A percentile compares a stretch with the other conserved stretches of the same genome.
Conservation (phyloP, 2,797 vertebrate genomes). For the Halcyon smyrnensis region DNA sequence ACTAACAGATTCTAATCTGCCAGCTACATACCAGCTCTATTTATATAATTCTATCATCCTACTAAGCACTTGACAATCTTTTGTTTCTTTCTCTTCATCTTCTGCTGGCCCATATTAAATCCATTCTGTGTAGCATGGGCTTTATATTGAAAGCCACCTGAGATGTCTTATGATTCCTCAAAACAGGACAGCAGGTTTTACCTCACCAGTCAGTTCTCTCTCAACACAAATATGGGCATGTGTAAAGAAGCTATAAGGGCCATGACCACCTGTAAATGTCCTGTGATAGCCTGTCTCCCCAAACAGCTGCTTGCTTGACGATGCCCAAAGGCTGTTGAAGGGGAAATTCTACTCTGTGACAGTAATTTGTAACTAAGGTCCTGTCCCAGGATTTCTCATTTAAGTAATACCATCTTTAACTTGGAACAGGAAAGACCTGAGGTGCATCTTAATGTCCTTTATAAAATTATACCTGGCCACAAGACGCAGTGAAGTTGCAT, state of each 20-base stretch:
- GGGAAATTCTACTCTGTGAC: background rate
- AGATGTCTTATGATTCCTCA: background rate
- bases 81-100: background rate
- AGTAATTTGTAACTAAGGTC: background rate
- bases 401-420: background rate
- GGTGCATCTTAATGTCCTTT: too few species aligned
- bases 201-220: background rate
- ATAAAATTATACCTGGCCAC: background rate
- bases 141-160: background rate
- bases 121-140: background rate
- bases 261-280: background rate
- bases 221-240: background rate
- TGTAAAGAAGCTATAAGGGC: background rate
- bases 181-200: background rate
- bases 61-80: background rate
- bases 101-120: background rate
- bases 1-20: background rate
- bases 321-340: background rate
- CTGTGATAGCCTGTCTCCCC: background rate
- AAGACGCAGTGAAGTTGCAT: rapidly evolving
- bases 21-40: background rate
- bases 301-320: background rate
- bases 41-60: background rate
- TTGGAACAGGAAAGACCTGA: background rate
- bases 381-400: background rate